Conservation (phyloP, 2,113 vertebrate species). For the Bubo bubo region DNA sequence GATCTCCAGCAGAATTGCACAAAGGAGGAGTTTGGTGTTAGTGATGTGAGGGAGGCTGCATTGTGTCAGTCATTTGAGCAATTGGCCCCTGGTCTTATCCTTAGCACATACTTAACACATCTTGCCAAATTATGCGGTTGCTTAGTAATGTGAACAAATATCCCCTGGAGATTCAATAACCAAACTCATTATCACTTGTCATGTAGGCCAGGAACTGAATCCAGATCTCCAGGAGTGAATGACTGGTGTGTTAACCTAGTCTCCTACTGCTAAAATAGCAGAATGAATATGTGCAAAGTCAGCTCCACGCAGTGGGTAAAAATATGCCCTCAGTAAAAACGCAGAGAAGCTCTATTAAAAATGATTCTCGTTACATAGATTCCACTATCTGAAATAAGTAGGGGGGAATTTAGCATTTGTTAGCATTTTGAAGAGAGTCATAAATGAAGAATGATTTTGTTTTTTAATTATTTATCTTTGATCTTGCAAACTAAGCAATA, state of each 20-base stretch:
- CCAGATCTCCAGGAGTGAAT: constrained; percentile 64
- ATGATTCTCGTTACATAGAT: background rate
- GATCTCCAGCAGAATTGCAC: background rate
- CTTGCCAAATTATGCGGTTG: constrained; percentile 64
- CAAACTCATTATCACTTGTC: constrained; percentile 71
- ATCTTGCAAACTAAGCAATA: background rate
- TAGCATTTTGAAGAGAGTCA: background rate
- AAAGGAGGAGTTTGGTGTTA: background rate
- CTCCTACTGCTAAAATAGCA: constrained; percentile 58
- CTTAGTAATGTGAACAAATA: constrained; percentile 70
- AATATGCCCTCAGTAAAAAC: constrained; percentile 37
- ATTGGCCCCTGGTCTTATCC: constrained; percentile 59
- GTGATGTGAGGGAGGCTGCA: background rate
- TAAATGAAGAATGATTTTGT: background rate
- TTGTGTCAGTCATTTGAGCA: constrained; percentile 59
- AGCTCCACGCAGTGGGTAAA: constrained; percentile 10
- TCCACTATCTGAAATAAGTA: constrained; percentile 22
- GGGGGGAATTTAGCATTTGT: background rate
- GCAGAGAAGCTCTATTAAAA: constrained; percentile 22
- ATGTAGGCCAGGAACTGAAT: constrained; percentile 65
- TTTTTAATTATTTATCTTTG: background rate
- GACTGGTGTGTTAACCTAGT: constrained; percentile 52
- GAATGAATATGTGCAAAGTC: constrained; percentile 47
- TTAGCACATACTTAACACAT: constrained; percentile 53
- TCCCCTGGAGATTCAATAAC: constrained; percentile 69